Evolutionary conservation across 37 sponge, comb jelly and placozoan genomes (phyloP).

Genomic region (Beroe ovata): DNA sequence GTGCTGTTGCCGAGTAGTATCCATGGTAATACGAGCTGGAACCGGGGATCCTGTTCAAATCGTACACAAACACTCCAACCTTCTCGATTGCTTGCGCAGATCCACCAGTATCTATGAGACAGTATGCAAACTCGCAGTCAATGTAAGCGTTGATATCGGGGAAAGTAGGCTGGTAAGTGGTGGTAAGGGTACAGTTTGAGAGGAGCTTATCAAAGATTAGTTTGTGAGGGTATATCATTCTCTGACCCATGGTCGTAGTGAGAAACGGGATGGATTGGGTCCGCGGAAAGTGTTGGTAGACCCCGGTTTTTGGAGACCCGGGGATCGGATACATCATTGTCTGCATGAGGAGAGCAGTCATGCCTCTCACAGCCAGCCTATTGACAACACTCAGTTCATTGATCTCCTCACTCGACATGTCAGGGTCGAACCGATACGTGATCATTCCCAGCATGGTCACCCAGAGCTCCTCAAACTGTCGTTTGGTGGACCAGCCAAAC

Average conservation of each 20-base stretch:
- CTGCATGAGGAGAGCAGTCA: slow-evolving; percentile 38
- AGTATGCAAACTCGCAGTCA: slow-evolving; percentile 26
- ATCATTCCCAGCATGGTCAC: slow-evolving; percentile 62
- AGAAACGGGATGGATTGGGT: slow-evolving; percentile 41
- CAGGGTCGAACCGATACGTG: slow-evolving; percentile 18
- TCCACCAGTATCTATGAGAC: slow-evolving; percentile 39
- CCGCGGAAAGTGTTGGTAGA: slow-evolving; percentile 56
- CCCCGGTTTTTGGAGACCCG: slow-evolving; percentile 48
- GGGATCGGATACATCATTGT: slow-evolving; percentile 33
- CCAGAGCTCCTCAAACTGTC: slow-evolving; percentile 66
- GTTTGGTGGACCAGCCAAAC: slow-evolving; percentile 60
- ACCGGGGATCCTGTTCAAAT: slow-evolving; percentile 43
- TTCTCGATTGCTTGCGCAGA: slow-evolving; percentile 46
- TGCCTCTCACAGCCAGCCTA: slow-evolving; percentile 21
- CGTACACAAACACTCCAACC: slow-evolving; percentile 51
- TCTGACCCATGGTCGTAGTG: slow-evolving; percentile 51
- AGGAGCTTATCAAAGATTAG: slow-evolving; percentile 56
- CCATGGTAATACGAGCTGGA: slow-evolving; percentile 60
- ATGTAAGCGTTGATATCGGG: slow-evolving; percentile 41
- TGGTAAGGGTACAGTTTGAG: not conserved
- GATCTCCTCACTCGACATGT: not conserved
- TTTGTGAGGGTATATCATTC: slow-evolving; percentile 54
- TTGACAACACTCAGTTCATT: slow-evolving; percentile 46
- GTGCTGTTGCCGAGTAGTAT: slow-evolving; percentile 43
- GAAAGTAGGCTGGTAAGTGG: slow-evolving; percentile 40